Evolutionary conservation across 1,140 invertebrate genomes (phyloP).

Genomic region (Latrodectus geometricus): DNA sequence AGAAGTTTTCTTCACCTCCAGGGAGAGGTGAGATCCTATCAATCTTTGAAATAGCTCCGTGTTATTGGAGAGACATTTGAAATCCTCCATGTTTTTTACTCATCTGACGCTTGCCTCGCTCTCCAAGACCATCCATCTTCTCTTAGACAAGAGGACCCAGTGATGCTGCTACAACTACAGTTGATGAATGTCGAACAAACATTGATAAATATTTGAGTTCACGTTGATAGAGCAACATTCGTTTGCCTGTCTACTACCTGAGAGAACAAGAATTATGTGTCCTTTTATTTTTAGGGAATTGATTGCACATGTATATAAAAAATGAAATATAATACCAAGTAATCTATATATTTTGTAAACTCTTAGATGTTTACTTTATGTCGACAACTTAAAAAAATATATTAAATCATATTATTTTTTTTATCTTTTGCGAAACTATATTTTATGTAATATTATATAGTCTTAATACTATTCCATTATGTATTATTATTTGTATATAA

Average conservation of each 20-base stretch:
- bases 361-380: too few species aligned
- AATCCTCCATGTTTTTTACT: conserved; percentile 12
- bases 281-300: not conserved
- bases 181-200: conserved; percentile 26
- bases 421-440: too few species aligned
- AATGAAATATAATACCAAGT: too few species aligned
- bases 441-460: too few species aligned
- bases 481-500: too few species aligned
- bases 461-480: too few species aligned
- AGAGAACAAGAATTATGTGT: not conserved
- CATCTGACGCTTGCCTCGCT: conserved; percentile 14
- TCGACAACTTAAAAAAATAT: too few species aligned
- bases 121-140: conserved; percentile 3
- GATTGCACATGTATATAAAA: too few species aligned
- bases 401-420: too few species aligned
- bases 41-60: conserved; percentile 9
- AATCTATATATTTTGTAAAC: too few species aligned
- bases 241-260: not conserved
- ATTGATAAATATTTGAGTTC: conserved; percentile 39
- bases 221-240: not conserved
- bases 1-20: not conserved
- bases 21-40: conserved; percentile 11
- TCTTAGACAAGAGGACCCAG: not conserved
- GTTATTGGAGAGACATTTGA: not conserved
- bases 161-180: not conserved